These are phyloP conservation scores for Delphinus delphis DNA, from an alignment of 2,113 vertebrate genomes.

Conservation along the genomic window DNA sequence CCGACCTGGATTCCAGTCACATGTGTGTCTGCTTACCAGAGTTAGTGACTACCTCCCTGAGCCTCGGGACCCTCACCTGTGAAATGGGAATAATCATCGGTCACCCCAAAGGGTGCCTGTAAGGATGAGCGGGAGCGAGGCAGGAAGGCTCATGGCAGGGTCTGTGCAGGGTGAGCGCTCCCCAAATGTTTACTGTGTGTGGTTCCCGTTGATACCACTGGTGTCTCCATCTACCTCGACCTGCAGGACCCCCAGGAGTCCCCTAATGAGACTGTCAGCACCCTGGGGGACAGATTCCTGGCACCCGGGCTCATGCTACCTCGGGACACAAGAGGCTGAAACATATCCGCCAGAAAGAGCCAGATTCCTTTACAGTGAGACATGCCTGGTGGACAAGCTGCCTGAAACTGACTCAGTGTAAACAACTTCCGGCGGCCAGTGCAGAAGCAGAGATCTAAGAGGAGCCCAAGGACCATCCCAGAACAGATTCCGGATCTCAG, in stretches of 20 bases:
- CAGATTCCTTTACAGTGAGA: neutral
- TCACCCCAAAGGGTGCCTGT: neutral
- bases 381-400: too few species aligned
- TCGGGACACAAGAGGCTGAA: neutral
- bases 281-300: neutral
- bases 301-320: neutral
- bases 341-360: neutral
- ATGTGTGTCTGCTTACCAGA: neutral
- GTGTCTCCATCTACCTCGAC: neutral
- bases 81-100: neutral
- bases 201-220: neutral
- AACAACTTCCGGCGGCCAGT: accelerated
- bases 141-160: neutral
- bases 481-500: neutral
- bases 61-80: neutral
- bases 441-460: neutral
- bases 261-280: neutral
- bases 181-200: accelerated
- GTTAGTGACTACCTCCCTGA: neutral
- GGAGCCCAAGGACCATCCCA: neutral
- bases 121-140: accelerated
- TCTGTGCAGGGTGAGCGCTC: accelerated
- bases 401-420: neutral
- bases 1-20: neutral
- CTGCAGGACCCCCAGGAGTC: neutral